Percentiles rank a stretch among this genome's conserved stretches.
Evolutionary conservation across 1,140 invertebrate genomes (phyloP).

Genomic region (Holotrichia oblita): DNA sequence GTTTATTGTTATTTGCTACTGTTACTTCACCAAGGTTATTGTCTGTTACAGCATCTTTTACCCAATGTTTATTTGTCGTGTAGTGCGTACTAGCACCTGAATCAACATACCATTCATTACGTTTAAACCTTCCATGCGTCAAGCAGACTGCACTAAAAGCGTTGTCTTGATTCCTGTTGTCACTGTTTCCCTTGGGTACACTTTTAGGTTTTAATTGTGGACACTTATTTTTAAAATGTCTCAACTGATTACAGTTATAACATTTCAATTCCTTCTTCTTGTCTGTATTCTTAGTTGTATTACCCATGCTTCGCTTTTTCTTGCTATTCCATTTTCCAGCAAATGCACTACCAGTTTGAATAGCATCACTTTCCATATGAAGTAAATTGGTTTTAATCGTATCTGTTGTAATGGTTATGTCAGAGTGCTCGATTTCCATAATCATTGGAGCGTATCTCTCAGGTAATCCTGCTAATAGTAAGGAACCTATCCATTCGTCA

Average conservation of each 20-base stretch:
- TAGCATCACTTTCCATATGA: constrained; percentile 2
- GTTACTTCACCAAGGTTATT: constrained; percentile 49
- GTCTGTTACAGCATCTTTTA: background rate
- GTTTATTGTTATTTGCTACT: constrained; percentile 54
- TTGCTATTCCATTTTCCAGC: background rate
- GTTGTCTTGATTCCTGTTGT: no score
- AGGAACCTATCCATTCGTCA: constrained; percentile 51
- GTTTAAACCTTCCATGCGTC: constrained; percentile 48
- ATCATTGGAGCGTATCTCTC: constrained; percentile 57
- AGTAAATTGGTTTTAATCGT: constrained; percentile 45
- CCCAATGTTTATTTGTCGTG: constrained; percentile 47
- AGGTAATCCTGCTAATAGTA: constrained; percentile 55
- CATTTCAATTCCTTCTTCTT: no score
- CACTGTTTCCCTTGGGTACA: no score
- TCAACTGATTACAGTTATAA: constrained; percentile 22
- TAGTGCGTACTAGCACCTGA: constrained; percentile 54
- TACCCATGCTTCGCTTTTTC: no score
- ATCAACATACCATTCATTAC: constrained; percentile 55
- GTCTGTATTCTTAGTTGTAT: no score
- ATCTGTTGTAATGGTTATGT: constrained; percentile 43
- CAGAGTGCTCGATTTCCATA: constrained; percentile 57
- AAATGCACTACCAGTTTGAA: background rate
- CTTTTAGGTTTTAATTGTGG: constrained; percentile 46
- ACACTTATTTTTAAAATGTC: constrained; percentile 52
- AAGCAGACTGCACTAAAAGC: constrained; percentile 51